Conservation (phyloP, 1,140 invertebrate genomes). For the Notospermus geniculatus region DNA sequence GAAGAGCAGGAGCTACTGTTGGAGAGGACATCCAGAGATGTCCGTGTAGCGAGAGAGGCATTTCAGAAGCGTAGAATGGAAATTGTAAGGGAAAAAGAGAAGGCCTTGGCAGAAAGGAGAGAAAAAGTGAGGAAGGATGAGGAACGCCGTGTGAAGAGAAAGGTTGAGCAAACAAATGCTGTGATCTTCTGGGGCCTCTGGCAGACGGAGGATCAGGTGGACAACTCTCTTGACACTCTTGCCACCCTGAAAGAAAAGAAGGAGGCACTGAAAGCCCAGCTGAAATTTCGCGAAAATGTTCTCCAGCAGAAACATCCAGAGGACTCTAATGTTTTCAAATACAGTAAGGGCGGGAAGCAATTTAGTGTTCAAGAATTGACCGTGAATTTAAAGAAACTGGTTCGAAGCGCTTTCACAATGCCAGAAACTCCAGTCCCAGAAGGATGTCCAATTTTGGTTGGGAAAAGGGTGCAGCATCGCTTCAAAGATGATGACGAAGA, state of each 20-base stretch:
- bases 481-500: too few relatives aligned
- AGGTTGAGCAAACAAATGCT: slow-evolving; percentile 13
- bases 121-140: slow-evolving; percentile 18
- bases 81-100: slow-evolving; percentile 12
- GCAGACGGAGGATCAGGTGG: slow-evolving; percentile 18
- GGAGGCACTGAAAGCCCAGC: slow-evolving; percentile 21
- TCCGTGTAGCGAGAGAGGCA: not conserved
- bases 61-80: slow-evolving; percentile 16
- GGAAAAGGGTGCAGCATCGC: too few relatives aligned
- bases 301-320: slow-evolving; percentile 15
- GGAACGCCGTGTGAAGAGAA: slow-evolving; percentile 17
- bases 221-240: not conserved
- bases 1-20: slow-evolving; percentile 10
- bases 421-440: too few relatives aligned
- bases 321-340: too few relatives aligned
- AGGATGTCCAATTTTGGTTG: too few relatives aligned
- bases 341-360: too few relatives aligned
- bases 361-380: too few relatives aligned
- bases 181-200: slow-evolving; percentile 20
- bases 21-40: not conserved
- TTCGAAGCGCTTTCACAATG: too few relatives aligned
- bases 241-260: slow-evolving; percentile 15
- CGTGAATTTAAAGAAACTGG: too few relatives aligned
- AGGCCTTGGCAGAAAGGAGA: slow-evolving; percentile 4
- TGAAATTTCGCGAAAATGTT: slow-evolving; percentile 23